A percentile compares a stretch with the other conserved stretches of the same genome.
Evolutionary conservation across 1,140 invertebrate species (phyloP).

Genomic region (Papilio polyxenes): DNA sequence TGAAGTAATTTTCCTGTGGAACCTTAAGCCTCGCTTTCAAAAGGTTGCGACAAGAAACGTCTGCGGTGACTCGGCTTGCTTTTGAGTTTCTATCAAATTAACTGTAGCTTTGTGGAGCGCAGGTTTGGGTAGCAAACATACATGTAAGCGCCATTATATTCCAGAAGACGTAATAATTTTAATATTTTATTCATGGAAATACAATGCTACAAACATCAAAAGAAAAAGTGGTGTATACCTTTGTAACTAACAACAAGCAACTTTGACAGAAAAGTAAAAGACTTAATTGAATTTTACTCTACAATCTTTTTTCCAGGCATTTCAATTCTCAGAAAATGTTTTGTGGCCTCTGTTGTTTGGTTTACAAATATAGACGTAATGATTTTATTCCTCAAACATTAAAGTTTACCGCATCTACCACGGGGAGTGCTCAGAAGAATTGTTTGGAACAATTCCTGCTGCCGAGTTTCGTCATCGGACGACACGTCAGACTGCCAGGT

Average conservation of each 20-base stretch:
- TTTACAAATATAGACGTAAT: neutral
- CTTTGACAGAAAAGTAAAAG: neutral
- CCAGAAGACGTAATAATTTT: neutral
- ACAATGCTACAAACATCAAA: neutral
- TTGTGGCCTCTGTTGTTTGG: neutral
- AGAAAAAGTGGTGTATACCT: neutral
- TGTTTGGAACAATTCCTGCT: too few species aligned
- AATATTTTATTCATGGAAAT: neutral
- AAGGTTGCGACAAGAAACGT: slow-evolving; percentile 15
- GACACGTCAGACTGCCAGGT: too few species aligned
- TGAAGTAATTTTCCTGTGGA: neutral
- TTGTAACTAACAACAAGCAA: neutral
- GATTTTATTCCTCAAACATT: neutral
- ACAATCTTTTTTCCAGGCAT: neutral
- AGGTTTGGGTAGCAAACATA: slow-evolving; percentile 12
- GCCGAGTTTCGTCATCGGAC: too few species aligned
- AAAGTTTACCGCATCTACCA: too few species aligned
- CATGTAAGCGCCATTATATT: neutral
- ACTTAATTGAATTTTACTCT: neutral
- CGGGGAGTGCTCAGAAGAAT: too few species aligned
- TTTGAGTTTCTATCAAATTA: slow-evolving; percentile 26
- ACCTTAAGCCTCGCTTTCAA: slow-evolving; percentile 8
- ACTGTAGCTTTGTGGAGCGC: slow-evolving; percentile 13
- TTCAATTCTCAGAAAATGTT: neutral
- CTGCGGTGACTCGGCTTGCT: slow-evolving; percentile 16